Conservation (phyloP, 1,140 invertebrate genomes). For the Drosophila subpulchrella region DNA sequence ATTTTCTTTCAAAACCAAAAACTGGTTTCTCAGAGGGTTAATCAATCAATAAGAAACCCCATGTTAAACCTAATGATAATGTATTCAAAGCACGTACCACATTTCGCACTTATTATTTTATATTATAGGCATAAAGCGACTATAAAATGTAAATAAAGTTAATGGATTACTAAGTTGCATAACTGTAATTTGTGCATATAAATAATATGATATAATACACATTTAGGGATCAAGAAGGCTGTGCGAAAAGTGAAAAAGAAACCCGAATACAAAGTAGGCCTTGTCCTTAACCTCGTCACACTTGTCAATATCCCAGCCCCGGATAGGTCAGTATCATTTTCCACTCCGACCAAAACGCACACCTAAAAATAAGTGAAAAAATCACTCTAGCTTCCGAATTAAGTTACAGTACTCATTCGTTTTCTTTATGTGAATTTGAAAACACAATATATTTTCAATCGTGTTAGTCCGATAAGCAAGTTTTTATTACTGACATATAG, state of each 20-base stretch:
- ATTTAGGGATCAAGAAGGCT: not conserved
- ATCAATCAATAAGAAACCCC: not conserved
- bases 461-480: not conserved
- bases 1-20: not conserved
- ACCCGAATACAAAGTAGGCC: not conserved
- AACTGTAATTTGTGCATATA: not conserved
- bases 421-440: slow-evolving; percentile 4
- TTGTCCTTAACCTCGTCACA: not conserved
- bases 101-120: slow-evolving; percentile 1
- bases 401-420: not conserved
- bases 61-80: not conserved
- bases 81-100: slow-evolving; percentile 1
- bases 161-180: not conserved
- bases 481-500: not conserved
- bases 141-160: not conserved
- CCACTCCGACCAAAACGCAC: slow-evolving; percentile 26
- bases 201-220: too few species aligned
- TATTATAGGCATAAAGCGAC: slow-evolving; percentile 3
- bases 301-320: not conserved
- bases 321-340: slow-evolving; percentile 19
- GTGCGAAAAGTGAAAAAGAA: not conserved
- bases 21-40: not conserved
- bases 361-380: slow-evolving; percentile 14
- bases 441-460: not conserved
- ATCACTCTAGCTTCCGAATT: not conserved